Percentiles rank a stretch among this genome's conserved stretches.
These are phyloP conservation scores for Pinna nobilis DNA, from an alignment of 1,140 invertebrate genomes.

Conservation along the genomic window DNA sequence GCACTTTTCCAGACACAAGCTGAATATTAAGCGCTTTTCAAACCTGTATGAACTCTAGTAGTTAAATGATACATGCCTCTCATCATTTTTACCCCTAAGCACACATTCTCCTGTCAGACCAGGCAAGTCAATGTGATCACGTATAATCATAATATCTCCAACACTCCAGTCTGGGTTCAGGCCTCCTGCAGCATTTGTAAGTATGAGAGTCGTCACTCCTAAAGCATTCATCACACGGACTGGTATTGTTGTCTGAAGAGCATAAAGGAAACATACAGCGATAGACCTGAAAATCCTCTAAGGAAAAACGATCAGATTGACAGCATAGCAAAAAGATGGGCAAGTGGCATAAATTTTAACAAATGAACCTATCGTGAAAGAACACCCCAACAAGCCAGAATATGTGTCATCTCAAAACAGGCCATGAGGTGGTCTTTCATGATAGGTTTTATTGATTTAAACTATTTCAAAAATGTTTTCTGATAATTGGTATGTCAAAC, in stretches of 20 bases:
- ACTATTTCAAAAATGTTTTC: too few species aligned
- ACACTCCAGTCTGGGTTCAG: slow-evolving; percentile 89
- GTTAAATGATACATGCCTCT: slow-evolving; percentile 82
- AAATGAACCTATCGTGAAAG: too few species aligned
- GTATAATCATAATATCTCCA: slow-evolving; percentile 97
- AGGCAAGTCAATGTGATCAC: slow-evolving; percentile 94
- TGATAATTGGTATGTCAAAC: too few species aligned
- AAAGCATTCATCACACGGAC: slow-evolving; percentile 95
- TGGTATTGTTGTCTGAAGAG: slow-evolving; percentile 89
- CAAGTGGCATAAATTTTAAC: too few species aligned
- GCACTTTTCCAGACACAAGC: too few species aligned
- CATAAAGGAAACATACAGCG: too few species aligned
- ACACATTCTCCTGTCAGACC: slow-evolving; percentile 92
- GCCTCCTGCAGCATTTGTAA: slow-evolving; percentile 96
- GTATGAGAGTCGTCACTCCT: slow-evolving; percentile 89
- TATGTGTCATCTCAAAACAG: neutral
- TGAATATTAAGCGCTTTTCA: neutral
- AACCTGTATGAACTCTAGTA: neutral
- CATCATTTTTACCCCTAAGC: slow-evolving; percentile 93
- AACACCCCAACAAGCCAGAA: neutral
- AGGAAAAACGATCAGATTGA: too few species aligned
- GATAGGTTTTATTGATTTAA: neutral
- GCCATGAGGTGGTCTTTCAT: neutral
- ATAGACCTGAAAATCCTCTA: too few species aligned
- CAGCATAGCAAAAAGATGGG: too few species aligned